These are phyloP conservation scores for Vulpes vulpes DNA, from an alignment of 2,113 vertebrate species.

Conservation along the genomic window DNA sequence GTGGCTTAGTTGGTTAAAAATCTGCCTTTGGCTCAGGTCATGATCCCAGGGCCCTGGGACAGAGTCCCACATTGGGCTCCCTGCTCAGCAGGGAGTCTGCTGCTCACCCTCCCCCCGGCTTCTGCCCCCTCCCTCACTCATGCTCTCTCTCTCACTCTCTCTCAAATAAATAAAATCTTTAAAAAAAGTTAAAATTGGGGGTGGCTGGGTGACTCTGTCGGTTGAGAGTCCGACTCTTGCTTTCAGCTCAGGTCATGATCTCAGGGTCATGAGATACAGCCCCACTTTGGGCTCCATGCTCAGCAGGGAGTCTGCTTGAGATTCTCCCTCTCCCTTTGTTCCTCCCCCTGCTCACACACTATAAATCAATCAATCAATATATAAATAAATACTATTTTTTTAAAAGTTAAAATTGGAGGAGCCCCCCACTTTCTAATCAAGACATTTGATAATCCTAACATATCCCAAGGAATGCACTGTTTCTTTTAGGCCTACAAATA, in stretches of 20 bases:
- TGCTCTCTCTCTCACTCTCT: too few species aligned
- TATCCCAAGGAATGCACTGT: not conserved
- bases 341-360: not conserved
- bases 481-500: not conserved
- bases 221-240: not conserved
- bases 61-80: not conserved
- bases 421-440: not conserved
- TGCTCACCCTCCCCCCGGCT: too few species aligned
- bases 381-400: not conserved
- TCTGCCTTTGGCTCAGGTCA: not conserved
- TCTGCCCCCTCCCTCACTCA: too few species aligned
- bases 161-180: too few species aligned
- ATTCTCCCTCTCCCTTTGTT: not conserved
- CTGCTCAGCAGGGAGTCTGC: not conserved
- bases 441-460: not conserved
- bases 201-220: too few species aligned
- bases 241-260: not conserved
- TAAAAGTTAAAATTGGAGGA: not conserved
- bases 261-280: not conserved
- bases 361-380: too few species aligned
- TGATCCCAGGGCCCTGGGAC: not conserved
- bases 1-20: not conserved
- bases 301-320: not conserved
- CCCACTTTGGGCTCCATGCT: not conserved
- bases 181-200: too few species aligned